phyloP scores from a whole-genome alignment of 2,113 vertebrate species.

The Mus pahari region DNA sequence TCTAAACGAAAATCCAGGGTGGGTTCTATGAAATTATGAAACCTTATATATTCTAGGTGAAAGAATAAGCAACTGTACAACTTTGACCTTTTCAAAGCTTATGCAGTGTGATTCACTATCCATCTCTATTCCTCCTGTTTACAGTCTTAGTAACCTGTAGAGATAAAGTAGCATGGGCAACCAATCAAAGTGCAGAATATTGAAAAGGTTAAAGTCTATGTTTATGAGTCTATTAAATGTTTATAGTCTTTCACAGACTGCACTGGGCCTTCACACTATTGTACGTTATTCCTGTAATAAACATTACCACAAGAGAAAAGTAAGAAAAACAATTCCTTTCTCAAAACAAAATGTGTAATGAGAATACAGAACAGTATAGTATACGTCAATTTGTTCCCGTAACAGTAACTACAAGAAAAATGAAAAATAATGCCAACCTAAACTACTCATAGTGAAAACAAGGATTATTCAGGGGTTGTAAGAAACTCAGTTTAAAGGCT shows the following conservation, averaged over 20 bases:
- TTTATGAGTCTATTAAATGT: conserved; percentile 85
- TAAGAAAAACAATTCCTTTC: conserved; percentile 14
- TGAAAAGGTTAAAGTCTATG: conserved; percentile 84
- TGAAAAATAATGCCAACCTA: conserved; percentile 49
- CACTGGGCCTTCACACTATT: conserved; percentile 76
- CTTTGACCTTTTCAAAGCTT: conserved; percentile 80
- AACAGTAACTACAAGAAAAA: conserved; percentile 33
- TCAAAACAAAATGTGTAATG: conserved; percentile 8
- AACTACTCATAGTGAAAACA: neutral
- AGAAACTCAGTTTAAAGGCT: conserved; percentile 1
- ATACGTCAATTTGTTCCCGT: neutral
- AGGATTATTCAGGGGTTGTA: neutral
- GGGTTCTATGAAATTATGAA: conserved; percentile 42
- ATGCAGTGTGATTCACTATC: conserved; percentile 69
- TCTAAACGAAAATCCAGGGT: conserved; percentile 39
- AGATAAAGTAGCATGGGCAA: conserved; percentile 20
- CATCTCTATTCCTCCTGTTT: conserved; percentile 60
- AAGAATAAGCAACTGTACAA: conserved; percentile 68
- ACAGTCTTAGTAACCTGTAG: conserved; percentile 64
- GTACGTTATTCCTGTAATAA: conserved; percentile 78
- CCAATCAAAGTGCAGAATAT: conserved; percentile 78
- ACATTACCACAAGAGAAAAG: conserved; percentile 73
- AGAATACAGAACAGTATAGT: conserved; percentile 25
- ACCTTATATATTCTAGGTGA: conserved; percentile 71
- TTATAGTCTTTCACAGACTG: conserved; percentile 81